Evolutionary conservation across 2,113 vertebrate species (phyloP).

Genomic region (Toxostoma redivivum): DNA sequence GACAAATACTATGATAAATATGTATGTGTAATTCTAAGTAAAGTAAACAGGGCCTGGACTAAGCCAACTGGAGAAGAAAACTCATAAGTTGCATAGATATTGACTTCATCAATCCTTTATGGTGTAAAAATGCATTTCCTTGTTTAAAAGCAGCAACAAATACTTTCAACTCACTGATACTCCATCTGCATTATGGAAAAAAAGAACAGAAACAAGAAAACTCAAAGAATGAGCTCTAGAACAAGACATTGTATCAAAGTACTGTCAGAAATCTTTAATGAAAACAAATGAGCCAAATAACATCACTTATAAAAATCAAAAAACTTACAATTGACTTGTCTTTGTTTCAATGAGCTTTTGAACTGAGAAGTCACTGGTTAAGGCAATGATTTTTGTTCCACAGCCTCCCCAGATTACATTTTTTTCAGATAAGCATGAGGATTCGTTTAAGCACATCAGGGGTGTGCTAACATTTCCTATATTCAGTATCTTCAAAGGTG

Average conservation of each 20-base stretch:
- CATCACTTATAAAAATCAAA: neutral
- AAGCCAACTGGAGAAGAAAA: neutral
- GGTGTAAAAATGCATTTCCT: neutral
- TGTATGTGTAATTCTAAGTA: neutral
- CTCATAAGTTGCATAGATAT: neutral
- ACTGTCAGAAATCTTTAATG: neutral
- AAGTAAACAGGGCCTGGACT: neutral
- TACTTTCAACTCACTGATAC: neutral
- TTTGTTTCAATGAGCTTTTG: conserved; percentile 87
- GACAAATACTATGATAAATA: neutral
- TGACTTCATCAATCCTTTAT: neutral
- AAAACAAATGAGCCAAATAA: neutral
- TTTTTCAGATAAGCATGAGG: conserved; percentile 75
- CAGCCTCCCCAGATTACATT: conserved; percentile 86
- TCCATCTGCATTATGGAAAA: neutral
- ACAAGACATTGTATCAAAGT: neutral
- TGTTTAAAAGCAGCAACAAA: neutral
- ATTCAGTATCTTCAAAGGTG: conserved; percentile 78
- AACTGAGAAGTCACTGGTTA: conserved; percentile 82
- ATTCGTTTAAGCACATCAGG: conserved; percentile 83
- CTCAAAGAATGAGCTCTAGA: neutral
- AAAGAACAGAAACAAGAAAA: neutral
- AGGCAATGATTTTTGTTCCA: conserved; percentile 84
- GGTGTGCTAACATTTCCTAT: conserved; percentile 85
- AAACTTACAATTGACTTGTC: conserved; percentile 79